Base-by-base conservation (phyloP, 92 coral and sea anemone genomes). In the Scolanthus callimorphus region DNA sequence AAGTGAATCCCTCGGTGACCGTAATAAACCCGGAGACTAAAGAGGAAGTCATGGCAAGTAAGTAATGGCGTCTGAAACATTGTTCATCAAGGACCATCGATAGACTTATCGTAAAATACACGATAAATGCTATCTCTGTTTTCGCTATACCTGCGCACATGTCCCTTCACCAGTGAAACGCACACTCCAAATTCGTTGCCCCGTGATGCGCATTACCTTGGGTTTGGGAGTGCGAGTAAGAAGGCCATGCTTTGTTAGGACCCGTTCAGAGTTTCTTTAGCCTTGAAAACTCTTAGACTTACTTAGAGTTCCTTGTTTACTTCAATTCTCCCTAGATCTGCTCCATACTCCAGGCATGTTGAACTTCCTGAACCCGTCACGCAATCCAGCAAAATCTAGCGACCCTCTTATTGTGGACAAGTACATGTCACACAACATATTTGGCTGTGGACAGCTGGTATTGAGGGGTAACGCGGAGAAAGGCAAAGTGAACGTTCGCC, bases 381-480 rank as follows among this genome's bases (percentile, higher is more conserved):
- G 69, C 46, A 30, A 69, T 37, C 71, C 77, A 54, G 84, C 81
- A 19, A 24, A 49, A 31, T 82, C 74, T 9, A 57, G 65, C 20
- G 94, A 85, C 53, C 78, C 85, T 2, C 74, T 92, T 0, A 20
- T 92, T 20, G 68, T 92, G 17, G 89, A 92, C 71, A 92, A 92
- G 54, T 92, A 67, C 55, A 80, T 88, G 55, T 82, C 90, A 20
- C 94, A 80, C 47, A 63, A 71, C 21, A 78, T 70, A 50, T 92
- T 92, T 72, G 95, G 96, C 10, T 76, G 80, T 3, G 98, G 98
- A 0, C 89, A 84, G 70, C 67, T 92, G 39, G 49, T 88, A 9
- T 71, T 92, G 27, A 69, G 82, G 54, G 89, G 91, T 29, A 95
- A 81, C 47, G 96, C 96, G 1, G 98, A 83, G 58, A 92, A 88